Evolutionary conservation across 1,140 invertebrate species (phyloP).

Genomic region (Drosophila burlai): DNA sequence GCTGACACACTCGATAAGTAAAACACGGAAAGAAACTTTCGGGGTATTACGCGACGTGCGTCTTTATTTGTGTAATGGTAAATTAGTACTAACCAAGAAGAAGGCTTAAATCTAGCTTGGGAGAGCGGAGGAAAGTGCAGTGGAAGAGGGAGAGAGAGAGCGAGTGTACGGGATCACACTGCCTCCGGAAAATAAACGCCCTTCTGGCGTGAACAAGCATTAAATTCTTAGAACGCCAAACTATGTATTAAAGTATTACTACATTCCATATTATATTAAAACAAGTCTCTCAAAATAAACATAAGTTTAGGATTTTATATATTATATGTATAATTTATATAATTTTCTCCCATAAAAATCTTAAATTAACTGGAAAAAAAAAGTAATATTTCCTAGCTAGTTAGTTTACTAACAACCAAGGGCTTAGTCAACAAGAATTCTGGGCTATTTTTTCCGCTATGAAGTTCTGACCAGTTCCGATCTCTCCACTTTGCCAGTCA

Average conservation of each 20-base stretch:
- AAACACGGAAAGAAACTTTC: too few relatives aligned
- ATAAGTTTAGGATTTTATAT: not conserved
- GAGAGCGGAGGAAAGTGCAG: too few relatives aligned
- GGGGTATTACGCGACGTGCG: too few relatives aligned
- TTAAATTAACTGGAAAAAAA: not conserved
- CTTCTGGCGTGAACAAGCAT: too few relatives aligned
- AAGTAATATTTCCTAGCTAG: not conserved
- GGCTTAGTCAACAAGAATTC: not conserved
- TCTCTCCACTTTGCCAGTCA: conserved; percentile 2
- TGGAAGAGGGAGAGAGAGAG: too few relatives aligned
- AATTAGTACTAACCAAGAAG: too few relatives aligned
- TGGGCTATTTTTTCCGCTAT: not conserved
- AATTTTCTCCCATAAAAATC: not conserved
- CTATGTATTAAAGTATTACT: not conserved
- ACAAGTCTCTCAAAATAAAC: not conserved
- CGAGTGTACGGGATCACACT: too few relatives aligned
- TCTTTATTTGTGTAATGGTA: too few relatives aligned
- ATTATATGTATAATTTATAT: not conserved
- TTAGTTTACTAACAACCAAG: not conserved
- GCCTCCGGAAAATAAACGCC: too few relatives aligned
- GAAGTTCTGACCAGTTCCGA: conserved; percentile 4
- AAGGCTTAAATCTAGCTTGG: too few relatives aligned
- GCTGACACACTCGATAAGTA: too few relatives aligned
- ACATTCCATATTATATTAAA: too few relatives aligned
- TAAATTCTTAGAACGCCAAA: not conserved